These are phyloP conservation scores for Calliphora vomitoria DNA, from an alignment of 2,888 invertebrate species.

Conservation along the genomic window DNA sequence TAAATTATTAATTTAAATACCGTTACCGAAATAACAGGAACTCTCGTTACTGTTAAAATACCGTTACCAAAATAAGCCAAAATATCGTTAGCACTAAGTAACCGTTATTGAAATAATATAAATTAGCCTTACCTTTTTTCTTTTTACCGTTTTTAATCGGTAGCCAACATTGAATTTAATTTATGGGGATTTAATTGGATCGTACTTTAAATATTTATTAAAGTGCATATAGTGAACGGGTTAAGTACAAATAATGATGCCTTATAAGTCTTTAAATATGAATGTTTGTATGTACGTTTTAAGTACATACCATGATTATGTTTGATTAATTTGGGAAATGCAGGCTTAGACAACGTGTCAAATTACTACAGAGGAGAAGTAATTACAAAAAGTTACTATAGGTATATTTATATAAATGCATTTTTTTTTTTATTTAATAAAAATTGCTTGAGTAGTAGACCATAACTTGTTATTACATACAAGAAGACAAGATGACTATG, in stretches of 20 bases:
- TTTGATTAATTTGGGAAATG: conserved; percentile 23
- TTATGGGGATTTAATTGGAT: no score
- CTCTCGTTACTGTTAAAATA: no score
- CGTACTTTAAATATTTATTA: no score
- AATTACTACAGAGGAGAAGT: conserved; percentile 45
- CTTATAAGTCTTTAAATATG: conserved; percentile 10
- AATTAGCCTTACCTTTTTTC: no score
- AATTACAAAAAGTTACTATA: neutral
- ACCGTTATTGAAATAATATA: no score
- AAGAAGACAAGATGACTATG: conserved; percentile 3
- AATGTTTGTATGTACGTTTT: neutral
- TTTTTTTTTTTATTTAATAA: conserved; percentile 31
- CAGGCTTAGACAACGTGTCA: conserved; percentile 33
- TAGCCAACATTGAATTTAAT: no score
- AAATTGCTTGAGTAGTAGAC: conserved; percentile 70
- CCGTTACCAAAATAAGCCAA: no score
- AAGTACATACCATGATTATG: neutral
- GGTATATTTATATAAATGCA: neutral
- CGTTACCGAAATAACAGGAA: no score
- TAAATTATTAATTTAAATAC: no score
- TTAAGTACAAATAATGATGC: conserved; percentile 11
- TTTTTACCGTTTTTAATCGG: no score
- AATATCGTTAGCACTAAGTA: no score
- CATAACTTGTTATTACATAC: conserved; percentile 55
- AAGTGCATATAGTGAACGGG: no score